phyloP scores from a whole-genome alignment of 2,888 invertebrate species.

The Bembecia ichneumoniformis region DNA sequence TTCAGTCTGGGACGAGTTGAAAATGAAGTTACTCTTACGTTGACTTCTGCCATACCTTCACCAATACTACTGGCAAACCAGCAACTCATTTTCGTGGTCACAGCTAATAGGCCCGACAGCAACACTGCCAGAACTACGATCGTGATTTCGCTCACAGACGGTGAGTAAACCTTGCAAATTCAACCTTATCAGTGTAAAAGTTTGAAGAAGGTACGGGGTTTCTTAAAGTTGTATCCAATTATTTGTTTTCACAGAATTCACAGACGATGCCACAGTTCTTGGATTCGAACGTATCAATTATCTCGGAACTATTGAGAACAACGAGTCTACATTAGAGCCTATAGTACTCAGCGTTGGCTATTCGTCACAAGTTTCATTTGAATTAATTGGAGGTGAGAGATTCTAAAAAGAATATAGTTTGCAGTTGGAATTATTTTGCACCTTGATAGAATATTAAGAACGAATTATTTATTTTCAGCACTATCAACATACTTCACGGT shows the following conservation, averaged over 20 bases:
- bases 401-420: background rate
- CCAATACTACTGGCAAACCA: constrained; percentile 19
- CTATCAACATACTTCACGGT: constrained; percentile 16
- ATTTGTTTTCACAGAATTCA: background rate
- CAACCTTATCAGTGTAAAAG: too few species aligned
- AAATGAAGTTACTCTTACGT: constrained; percentile 11
- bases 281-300: constrained; percentile 23
- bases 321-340: constrained; percentile 12
- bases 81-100: constrained; percentile 19
- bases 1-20: constrained; percentile 4
- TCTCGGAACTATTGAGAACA: constrained; percentile 19
- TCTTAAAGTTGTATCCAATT: too few species aligned
- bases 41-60: constrained; percentile 14
- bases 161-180: background rate
- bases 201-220: too few species aligned
- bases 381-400: constrained; percentile 21
- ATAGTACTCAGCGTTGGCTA: constrained; percentile 24
- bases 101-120: constrained; percentile 15
- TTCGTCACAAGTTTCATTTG: constrained; percentile 17
- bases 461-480: constrained; percentile 10
- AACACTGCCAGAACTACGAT: constrained; percentile 16
- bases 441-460: too few species aligned
- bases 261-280: constrained; percentile 9
- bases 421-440: background rate
- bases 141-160: constrained; percentile 13